Percentiles rank a stretch among this genome's conserved stretches.
These are phyloP conservation scores for Doris montereyensis DNA, from an alignment of 2,888 invertebrate genomes.

Conservation along the genomic window DNA sequence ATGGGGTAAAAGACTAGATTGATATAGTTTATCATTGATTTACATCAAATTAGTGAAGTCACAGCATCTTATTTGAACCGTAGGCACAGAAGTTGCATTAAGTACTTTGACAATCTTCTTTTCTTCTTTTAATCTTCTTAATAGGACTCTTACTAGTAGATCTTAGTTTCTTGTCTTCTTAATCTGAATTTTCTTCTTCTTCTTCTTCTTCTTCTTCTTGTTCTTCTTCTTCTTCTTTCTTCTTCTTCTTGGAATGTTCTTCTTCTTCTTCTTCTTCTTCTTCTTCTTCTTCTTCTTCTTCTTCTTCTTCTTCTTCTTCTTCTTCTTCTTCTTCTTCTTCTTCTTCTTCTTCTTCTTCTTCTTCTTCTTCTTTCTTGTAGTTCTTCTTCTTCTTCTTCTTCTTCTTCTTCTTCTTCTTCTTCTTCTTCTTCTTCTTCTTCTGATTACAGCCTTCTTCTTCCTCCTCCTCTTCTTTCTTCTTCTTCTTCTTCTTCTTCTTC, in stretches of 20 bases:
- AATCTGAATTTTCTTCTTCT: background rate
- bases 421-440: background rate
- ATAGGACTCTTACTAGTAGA: too few species aligned
- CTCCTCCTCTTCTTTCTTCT: background rate
- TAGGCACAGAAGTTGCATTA: too few species aligned
- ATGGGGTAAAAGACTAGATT: too few species aligned
- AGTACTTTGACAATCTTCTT: too few species aligned
- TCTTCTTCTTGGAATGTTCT: background rate
- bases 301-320: background rate
- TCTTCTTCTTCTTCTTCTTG: background rate
- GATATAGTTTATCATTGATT: too few species aligned
- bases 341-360: background rate
- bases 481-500: background rate
- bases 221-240: background rate
- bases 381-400: background rate
- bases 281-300: background rate
- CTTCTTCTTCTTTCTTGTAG: background rate
- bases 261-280: background rate
- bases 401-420: background rate
- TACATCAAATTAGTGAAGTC: too few species aligned
- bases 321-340: background rate
- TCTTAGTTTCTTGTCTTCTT: too few species aligned
- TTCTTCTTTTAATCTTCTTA: too few species aligned
- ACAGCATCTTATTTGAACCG: too few species aligned
- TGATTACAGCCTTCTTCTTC: background rate